phyloP scores from a whole-genome alignment of 2,888 invertebrate species.

The Plebejus melissa region DNA sequence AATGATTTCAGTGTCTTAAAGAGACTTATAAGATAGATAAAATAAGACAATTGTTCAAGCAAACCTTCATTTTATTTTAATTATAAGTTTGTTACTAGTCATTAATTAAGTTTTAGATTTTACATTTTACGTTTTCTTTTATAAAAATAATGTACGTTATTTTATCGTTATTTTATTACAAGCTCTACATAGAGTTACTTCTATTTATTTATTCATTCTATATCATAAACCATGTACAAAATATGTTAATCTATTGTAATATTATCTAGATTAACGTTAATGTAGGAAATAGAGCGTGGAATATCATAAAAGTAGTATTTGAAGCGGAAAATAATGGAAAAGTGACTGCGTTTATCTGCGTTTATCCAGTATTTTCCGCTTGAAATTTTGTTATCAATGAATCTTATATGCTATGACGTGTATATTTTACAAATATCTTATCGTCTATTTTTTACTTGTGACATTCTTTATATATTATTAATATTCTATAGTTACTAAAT shows the following conservation, averaged over 20 bases:
- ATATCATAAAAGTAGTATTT: neutral
- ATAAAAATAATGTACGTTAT: too few species aligned
- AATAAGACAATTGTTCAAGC: neutral
- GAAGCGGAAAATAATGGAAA: neutral
- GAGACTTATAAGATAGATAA: neutral
- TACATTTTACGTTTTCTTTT: too few species aligned
- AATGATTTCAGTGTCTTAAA: neutral
- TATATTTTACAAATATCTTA: neutral
- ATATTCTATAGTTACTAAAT: neutral
- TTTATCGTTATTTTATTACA: neutral
- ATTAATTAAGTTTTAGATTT: neutral
- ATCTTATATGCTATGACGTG: too few species aligned
- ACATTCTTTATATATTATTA: constrained; percentile 4
- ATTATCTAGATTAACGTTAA: too few species aligned
- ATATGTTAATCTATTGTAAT: neutral
- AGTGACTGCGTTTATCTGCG: too few species aligned
- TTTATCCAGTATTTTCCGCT: too few species aligned
- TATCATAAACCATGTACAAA: neutral
- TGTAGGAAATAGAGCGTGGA: too few species aligned
- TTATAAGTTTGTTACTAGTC: neutral
- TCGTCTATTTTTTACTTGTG: neutral
- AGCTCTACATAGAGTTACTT: neutral
- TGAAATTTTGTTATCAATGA: too few species aligned
- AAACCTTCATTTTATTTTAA: constrained; percentile 1
- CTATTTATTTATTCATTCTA: neutral